phyloP scores from a whole-genome alignment of 2,888 invertebrate species.

The Marasmarcha lunaedactyla region DNA sequence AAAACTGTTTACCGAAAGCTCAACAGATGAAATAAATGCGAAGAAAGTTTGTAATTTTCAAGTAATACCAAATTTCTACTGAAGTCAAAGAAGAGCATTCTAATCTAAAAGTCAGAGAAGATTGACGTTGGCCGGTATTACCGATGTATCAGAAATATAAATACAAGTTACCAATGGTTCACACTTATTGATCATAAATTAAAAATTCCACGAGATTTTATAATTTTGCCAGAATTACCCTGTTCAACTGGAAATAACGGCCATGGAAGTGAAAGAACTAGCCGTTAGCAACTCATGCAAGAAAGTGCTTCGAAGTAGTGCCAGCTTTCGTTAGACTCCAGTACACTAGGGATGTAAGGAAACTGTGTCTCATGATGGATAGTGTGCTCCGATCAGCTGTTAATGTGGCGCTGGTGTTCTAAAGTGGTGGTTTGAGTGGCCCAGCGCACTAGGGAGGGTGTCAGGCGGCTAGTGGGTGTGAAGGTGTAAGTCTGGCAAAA shows the following conservation, averaged over 20 bases:
- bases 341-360: no score
- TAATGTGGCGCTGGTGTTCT: no score
- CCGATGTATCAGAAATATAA: slow-evolving; percentile 30
- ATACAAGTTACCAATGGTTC: slow-evolving; percentile 33
- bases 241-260: slow-evolving; percentile 57
- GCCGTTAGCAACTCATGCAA: slow-evolving; percentile 56
- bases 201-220: slow-evolving; percentile 9
- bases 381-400: no score
- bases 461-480: slow-evolving; percentile 27
- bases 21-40: no score
- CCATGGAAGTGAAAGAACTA: slow-evolving; percentile 45
- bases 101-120: slow-evolving; percentile 24
- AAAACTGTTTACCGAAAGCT: no score
- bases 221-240: slow-evolving; percentile 68
- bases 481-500: slow-evolving; percentile 67
- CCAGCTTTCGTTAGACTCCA: no score
- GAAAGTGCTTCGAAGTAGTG: slow-evolving; percentile 33
- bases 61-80: slow-evolving; percentile 19
- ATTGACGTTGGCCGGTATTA: slow-evolving; percentile 54
- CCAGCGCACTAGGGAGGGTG: slow-evolving; percentile 11
- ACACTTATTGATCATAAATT: slow-evolving; percentile 19
- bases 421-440: no score
- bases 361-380: no score
- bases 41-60: no score
- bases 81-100: no score